Base-by-base conservation (phyloP, 2,888 invertebrate genomes). In the Pollenia amentaria region DNA sequence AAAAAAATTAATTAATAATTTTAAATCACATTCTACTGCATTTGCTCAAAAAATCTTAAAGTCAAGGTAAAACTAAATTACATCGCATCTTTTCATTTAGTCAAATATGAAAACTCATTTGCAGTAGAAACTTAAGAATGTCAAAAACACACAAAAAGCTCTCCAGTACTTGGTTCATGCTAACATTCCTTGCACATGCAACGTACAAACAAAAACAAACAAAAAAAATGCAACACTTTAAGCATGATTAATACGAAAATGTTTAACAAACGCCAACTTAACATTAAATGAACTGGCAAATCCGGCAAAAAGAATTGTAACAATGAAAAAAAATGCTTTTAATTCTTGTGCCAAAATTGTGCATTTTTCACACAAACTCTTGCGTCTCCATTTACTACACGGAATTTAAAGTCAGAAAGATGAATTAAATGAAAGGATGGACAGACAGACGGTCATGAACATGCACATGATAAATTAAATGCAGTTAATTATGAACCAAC, bases 401-500 rank as follows among this genome's bases (percentile, higher is more conserved):
- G 64, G 16, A 72, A 40, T 73, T 72, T 67, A 40, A 65, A 78
- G 78, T 60, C 72, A 72, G 29, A 53, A 44, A 48, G 40, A 72
- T 62, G 70, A 29, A 51, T 29, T 29, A 6, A 29, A 6, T 29
- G 29, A 51, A 76, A 18, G 16, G 29, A 40, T 14, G 65, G 16
- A 73, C 53, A n/a, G 38, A 53, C 48, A 11, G 64, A 57, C 62
- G 64, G 69, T 80, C 84, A 84, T 48, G 70, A 84, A 73, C 69
- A 53, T 70, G 69, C 62, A 48, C 75, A 80, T 84, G 75, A 85
- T 76, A 80, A 84, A 76, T 85, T 80, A 76, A 80, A 76, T 76
- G 46, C 70, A 80, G 70, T 85, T 85, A 80, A 85, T 80, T 85
- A 80, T 76, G 70, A 85, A 80, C 18, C 75, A 70, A 72, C 55